Evolutionary conservation across 2,113 vertebrate species (phyloP), one percentile per base, ranked within the genome.

Genomic region (Pogona vitticeps): DNA sequence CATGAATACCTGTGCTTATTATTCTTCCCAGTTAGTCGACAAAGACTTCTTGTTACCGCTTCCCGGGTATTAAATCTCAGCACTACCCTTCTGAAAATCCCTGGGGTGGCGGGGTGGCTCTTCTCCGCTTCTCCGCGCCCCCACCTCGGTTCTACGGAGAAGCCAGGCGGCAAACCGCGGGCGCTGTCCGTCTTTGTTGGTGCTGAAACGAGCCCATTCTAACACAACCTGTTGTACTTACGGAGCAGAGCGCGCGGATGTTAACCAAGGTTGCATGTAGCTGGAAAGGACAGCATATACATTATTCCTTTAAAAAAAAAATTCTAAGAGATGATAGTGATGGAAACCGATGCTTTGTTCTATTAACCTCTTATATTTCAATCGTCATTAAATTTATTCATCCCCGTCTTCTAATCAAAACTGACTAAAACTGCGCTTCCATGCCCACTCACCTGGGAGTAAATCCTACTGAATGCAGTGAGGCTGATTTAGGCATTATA

Each of bases 171-270:
- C 20, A 1, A 21, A 15, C 59, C 20, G 0, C 5, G 15, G 40
- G 85, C 67, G 59, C 71, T 87, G 79, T 82, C 79, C 79, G 1
- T 1, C 3, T 2, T 2, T 31, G 2, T 2, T 56, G 71, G 85
- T 87, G 85, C 85, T 87, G 85, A 87, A 81, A 61, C 1, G 73
- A 80, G 58, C 10, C n/a, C 18, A 2, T 52, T 13, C 9, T 21
- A 31, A 1, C 71, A 67, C 71, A 67, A 82, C 42, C 26, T 82
- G 33, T 87, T 76, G 79, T 23, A 18, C n/a, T 52, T 42, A 4
- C 3, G 31, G 17, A 42, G 31, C 31, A 36, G 31, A 3, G 21
- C 56, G 23, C 23, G 12, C 8, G 26, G 56, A 21, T 4, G 56
- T 4, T 0, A 26, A 71, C n/a, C 15, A 10, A 26, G 23, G 20